phyloP scores from a whole-genome alignment of 2,888 invertebrate species.

The Sphaerophoria taeniata region DNA sequence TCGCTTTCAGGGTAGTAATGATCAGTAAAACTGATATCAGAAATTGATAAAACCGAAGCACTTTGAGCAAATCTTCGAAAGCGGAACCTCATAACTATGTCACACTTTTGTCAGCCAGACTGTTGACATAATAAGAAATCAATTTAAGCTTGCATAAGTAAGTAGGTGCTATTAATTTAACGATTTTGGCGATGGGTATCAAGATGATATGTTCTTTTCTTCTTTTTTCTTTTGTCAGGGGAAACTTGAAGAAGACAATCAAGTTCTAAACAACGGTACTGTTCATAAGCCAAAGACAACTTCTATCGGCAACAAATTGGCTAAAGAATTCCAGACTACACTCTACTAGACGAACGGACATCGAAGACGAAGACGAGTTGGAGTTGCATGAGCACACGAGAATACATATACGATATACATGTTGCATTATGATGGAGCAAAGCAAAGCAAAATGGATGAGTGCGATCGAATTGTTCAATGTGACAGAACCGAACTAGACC shows the following conservation, averaged over 20 bases:
- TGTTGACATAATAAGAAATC: slow-evolving; percentile 29
- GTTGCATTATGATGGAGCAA: not conserved
- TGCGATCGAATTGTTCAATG: slow-evolving; percentile 38
- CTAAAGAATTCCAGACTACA: slow-evolving; percentile 4
- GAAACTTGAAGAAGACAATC: slow-evolving; percentile 34
- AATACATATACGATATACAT: too few relatives aligned
- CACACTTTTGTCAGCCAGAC: slow-evolving; percentile 20
- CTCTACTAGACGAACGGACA: not conserved
- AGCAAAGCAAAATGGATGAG: slow-evolving; percentile 3
- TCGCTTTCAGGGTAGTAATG: too few relatives aligned
- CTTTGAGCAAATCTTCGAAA: too few relatives aligned
- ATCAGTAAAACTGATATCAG: too few relatives aligned
- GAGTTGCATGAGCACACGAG: slow-evolving; percentile 1
- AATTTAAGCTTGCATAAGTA: slow-evolving; percentile 62
- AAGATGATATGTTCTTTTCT: slow-evolving; percentile 7
- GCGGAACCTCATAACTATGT: too few relatives aligned
- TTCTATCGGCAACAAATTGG: not conserved
- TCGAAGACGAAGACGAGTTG: not conserved
- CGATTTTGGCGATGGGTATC: slow-evolving; percentile 43
- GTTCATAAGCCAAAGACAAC: slow-evolving; percentile 6
- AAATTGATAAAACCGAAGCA: too few relatives aligned
- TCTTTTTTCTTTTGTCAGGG: not conserved
- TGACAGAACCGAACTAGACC: slow-evolving; percentile 62
- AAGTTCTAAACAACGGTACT: slow-evolving; percentile 54
- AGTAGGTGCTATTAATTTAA: slow-evolving; percentile 67